These are phyloP conservation scores for Dicyrtoma fusca DNA, from an alignment of 2,888 invertebrate species.

Conservation along the genomic window DNA sequence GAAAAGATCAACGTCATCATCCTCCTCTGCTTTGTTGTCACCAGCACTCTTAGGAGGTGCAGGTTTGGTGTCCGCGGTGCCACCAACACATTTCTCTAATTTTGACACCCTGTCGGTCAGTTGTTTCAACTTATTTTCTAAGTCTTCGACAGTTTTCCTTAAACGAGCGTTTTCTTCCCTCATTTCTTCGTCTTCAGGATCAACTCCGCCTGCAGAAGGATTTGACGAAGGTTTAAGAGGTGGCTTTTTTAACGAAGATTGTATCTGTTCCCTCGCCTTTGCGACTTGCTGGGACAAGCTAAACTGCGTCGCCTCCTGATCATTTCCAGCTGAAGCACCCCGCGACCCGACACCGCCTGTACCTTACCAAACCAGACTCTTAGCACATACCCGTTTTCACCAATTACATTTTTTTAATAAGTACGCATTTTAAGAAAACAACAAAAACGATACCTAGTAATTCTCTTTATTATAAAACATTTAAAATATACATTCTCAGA, in stretches of 20 bases:
- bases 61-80: slow-evolving; percentile 43
- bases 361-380: slow-evolving; percentile 25
- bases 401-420: no score
- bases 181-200: slow-evolving; percentile 50
- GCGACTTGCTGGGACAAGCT: slow-evolving; percentile 56
- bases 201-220: slow-evolving; percentile 52
- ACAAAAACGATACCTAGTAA: no score
- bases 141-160: slow-evolving; percentile 52
- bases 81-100: slow-evolving; percentile 59
- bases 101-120: slow-evolving; percentile 51
- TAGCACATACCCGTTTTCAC: background rate
- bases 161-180: slow-evolving; percentile 55
- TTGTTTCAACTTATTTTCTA: slow-evolving; percentile 51
- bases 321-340: slow-evolving; percentile 35
- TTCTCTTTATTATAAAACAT: no score
- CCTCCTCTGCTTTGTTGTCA: slow-evolving; percentile 64
- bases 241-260: slow-evolving; percentile 51
- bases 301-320: slow-evolving; percentile 38
- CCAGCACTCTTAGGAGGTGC: slow-evolving; percentile 57
- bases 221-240: slow-evolving; percentile 43
- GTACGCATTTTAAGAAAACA: no score
- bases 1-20: slow-evolving; percentile 79
- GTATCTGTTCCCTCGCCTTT: slow-evolving; percentile 55
- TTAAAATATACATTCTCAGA: no score
- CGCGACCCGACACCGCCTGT: slow-evolving; percentile 38